Evolutionary conservation across 1,140 invertebrate species (phyloP).

Genomic region (Ostrea denselamellosa): DNA sequence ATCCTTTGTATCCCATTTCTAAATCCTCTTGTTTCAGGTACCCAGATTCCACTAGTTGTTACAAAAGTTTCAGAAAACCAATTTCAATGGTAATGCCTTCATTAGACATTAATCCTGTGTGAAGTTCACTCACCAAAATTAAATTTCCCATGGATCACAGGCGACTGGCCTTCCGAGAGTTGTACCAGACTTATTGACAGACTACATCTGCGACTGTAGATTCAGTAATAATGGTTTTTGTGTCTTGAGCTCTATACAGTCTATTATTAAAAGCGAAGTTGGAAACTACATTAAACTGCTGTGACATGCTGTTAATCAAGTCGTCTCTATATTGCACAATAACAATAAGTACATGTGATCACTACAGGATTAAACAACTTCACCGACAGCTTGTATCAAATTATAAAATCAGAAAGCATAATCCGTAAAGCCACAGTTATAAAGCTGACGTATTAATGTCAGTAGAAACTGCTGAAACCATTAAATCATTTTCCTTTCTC

Average conservation of each 20-base stretch:
- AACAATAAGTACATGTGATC: background rate
- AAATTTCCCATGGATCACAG: constrained; percentile 46
- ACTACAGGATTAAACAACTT: no score
- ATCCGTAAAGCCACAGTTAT: no score
- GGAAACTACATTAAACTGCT: background rate
- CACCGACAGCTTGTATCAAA: no score
- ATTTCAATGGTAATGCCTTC: constrained; percentile 12
- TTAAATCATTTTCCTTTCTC: no score
- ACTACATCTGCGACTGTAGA: constrained; percentile 43
- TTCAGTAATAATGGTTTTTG: constrained; percentile 32
- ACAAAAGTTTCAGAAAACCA: constrained; percentile 45
- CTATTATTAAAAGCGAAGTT: constrained; percentile 20
- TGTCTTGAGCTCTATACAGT: constrained; percentile 45
- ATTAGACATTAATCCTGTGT: constrained; percentile 32
- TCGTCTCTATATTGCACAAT: constrained; percentile 14
- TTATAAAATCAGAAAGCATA: no score
- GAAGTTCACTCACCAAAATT: constrained; percentile 41
- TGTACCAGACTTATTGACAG: constrained; percentile 44
- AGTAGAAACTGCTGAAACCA: no score
- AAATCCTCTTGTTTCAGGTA: constrained; percentile 38
- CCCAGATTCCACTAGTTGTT: background rate
- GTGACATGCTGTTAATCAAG: constrained; percentile 34
- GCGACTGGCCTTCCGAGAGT: constrained; percentile 40
- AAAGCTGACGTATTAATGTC: no score
- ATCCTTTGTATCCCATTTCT: constrained; percentile 51